A percentile compares a stretch with the other conserved stretches of the same genome.
These are phyloP conservation scores for Protonibea diacanthus DNA, from an alignment of 2,797 vertebrate genomes.

Conservation along the genomic window DNA sequence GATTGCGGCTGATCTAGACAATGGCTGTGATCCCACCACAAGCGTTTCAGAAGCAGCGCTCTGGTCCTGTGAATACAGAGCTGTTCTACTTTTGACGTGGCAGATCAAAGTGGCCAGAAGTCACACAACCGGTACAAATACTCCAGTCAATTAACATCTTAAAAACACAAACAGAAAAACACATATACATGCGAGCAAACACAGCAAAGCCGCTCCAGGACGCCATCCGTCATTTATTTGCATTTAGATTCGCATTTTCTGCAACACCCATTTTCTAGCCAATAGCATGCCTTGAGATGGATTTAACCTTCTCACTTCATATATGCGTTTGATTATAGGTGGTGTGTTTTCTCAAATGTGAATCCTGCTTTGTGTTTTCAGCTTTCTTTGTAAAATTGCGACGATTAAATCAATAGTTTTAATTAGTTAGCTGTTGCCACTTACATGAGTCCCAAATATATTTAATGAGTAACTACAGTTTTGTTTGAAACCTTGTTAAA, in stretches of 20 bases:
- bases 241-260: neutral
- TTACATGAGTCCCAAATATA: neutral
- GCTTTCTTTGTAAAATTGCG: neutral
- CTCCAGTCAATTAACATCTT: no score
- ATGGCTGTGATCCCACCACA: no score
- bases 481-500: no score
- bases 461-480: neutral
- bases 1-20: no score
- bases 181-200: neutral
- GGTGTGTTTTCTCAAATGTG: neutral
- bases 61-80: no score
- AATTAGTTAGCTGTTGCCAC: neutral
- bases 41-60: no score
- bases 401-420: rapidly evolving
- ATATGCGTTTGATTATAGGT: conserved; percentile 9
- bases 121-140: no score
- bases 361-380: no score
- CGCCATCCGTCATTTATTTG: neutral
- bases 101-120: no score
- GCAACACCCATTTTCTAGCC: neutral
- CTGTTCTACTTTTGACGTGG: no score
- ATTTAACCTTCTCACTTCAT: neutral
- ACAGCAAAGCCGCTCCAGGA: neutral
- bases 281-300: neutral
- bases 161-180: no score